Percentiles rank a stretch among this genome's conserved stretches.
Conservation (phyloP, 2,797 vertebrate species). For the Phaenicophaeus curvirostris region DNA sequence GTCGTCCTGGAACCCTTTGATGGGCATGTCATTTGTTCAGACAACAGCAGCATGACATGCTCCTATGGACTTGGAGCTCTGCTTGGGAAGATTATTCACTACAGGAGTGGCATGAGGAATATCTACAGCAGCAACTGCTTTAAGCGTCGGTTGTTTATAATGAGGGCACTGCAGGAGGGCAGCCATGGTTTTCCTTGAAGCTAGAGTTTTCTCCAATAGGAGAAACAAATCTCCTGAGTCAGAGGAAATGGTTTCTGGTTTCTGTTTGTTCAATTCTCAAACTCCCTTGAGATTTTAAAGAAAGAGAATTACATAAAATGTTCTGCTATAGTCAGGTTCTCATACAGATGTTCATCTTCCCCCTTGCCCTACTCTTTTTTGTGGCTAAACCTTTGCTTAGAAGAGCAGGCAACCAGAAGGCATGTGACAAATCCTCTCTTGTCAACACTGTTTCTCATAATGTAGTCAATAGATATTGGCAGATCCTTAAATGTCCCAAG, state of each 20-base stretch:
- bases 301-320: neutral
- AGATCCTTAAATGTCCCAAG: neutral
- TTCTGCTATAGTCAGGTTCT: neutral
- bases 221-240: neutral
- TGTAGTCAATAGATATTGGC: neutral
- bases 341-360: neutral
- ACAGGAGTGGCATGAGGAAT: neutral
- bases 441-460: neutral
- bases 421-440: neutral
- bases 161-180: neutral
- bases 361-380: neutral
- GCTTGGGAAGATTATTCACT: neutral
- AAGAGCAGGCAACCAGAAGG: neutral
- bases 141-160: neutral
- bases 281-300: neutral
- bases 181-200: neutral
- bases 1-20: neutral
- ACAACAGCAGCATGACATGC: accelerated
- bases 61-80: neutral
- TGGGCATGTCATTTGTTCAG: neutral
- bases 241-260: neutral
- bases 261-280: neutral
- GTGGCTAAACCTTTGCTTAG: neutral
- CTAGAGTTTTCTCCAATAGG: neutral
- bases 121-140: neutral